phyloP scores from a whole-genome alignment of 35 echinoderm and acorn worm genomes.

The Chiridota heheva region DNA sequence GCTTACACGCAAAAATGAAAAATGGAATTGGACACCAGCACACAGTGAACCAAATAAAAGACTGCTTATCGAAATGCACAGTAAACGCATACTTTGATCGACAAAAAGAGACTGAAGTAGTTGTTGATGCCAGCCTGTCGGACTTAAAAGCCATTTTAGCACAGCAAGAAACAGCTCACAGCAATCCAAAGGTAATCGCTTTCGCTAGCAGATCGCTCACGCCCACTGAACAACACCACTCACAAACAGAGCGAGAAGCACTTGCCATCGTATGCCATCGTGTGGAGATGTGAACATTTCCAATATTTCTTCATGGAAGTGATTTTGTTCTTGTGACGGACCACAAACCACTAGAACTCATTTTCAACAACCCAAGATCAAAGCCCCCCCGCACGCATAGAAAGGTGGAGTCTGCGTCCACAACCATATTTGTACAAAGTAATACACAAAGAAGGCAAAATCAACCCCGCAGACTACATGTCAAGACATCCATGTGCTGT shows the following conservation, averaged over 20 bases:
- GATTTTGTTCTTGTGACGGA: constrained; percentile 32
- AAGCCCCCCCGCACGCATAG: constrained; percentile 35
- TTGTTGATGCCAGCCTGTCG: constrained; percentile 70
- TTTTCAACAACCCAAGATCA: constrained; percentile 4
- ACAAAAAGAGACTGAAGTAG: constrained; percentile 34
- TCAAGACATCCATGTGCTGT: constrained; percentile 7
- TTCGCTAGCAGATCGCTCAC: background rate
- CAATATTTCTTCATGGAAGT: constrained; percentile 33
- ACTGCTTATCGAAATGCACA: constrained; percentile 23
- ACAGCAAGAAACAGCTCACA: background rate
- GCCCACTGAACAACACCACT: constrained; percentile 7
- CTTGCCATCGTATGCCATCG: constrained; percentile 10
- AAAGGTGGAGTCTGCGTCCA: constrained; percentile 19
- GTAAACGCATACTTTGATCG: constrained; percentile 67
- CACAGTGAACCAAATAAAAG: constrained; percentile 42
- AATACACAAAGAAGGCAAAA: constrained; percentile 17
- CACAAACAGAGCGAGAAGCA: constrained; percentile 23
- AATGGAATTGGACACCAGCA: constrained; percentile 38
- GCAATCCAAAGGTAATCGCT: background rate
- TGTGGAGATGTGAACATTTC: constrained; percentile 38
- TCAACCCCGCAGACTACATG: constrained; percentile 24
- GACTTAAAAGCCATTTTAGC: background rate
- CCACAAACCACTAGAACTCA: constrained; percentile 29
- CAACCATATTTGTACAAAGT: constrained; percentile 4
- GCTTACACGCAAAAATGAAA: constrained; percentile 44